Percentiles rank a stretch among this genome's conserved stretches.
phyloP scores from a whole-genome alignment of 1,140 invertebrate genomes.

The Orchestia grillus region DNA sequence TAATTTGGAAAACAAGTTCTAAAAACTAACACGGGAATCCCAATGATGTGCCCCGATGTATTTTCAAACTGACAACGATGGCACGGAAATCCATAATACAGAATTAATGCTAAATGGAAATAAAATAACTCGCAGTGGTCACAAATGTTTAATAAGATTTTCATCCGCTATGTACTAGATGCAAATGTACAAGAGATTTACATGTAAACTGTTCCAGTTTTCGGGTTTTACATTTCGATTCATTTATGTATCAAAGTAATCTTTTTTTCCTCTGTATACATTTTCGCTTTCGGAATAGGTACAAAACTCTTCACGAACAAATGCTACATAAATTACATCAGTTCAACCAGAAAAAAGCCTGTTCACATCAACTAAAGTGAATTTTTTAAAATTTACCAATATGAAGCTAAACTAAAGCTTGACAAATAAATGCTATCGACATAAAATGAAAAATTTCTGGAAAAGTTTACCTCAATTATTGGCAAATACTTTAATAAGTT shows the following conservation, averaged over 20 bases:
- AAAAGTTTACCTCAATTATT: not conserved
- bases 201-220: not conserved
- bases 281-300: not conserved
- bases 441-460: not conserved
- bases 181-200: slow-evolving; percentile 31
- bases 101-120: not conserved
- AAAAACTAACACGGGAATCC: too few relatives aligned
- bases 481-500: not conserved
- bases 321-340: not conserved
- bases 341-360: not conserved
- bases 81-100: too few relatives aligned
- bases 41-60: too few relatives aligned
- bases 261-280: not conserved
- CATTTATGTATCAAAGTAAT: not conserved
- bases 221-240: not conserved
- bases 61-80: too few relatives aligned
- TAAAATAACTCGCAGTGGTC: not conserved
- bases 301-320: not conserved
- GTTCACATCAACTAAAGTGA: not conserved
- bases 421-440: not conserved
- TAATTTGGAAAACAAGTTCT: too few relatives aligned
- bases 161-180: not conserved
- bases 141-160: slow-evolving; percentile 46
- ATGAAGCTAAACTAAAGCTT: not conserved
- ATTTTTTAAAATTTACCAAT: not conserved